Base-by-base conservation (phyloP, 23 tunicate species). In the Trididemnum miniatum region DNA sequence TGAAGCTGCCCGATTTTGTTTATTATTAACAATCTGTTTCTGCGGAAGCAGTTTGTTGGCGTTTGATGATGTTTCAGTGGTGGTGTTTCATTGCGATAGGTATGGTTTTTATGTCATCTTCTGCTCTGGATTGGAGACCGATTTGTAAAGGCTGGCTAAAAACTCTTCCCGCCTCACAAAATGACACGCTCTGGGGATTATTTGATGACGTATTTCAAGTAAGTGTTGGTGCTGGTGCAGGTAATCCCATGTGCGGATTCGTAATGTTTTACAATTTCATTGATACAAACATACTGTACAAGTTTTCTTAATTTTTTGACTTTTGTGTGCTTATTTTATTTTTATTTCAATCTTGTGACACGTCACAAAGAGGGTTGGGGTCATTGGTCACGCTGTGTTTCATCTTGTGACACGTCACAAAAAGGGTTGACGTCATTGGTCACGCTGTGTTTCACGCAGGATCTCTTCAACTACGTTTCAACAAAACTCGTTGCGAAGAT, bases 61-160 rank as follows among this genome's bases (percentile, higher is more conserved):
- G n/a, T n/a, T n/a, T n/a, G n/a, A n/a, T n/a, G n/a, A n/a, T n/a
- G n/a, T n/a, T n/a, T n/a, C n/a, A n/a, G n/a, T n/a, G n/a, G n/a
- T n/a, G n/a, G n/a, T n/a, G n/a, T n/a, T n/a, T n/a, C n/a, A n/a
- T n/a, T n/a, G n/a, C n/a, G n/a, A n/a, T 35, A 87, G 91, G 91
- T 0, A 91, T 91, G 96, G 96, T 91, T 12, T 91, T 91, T 35
- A 91, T 91, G 96, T 91, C 96, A 15, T 85, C 90, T 0, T 91
- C 96, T 31, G 89, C 96, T 22, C 84, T 91, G 1, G 89, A 87
- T 49, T 91, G 96, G 96, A 51, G 89, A 30, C 96, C 96, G 26
- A 65, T 91, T 30, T 81, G 87, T 63, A 66, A 87, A 32, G 96
- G 90, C 25, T 91, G 96, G 96, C 84, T 91, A 24, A 82, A 91